Conservation (phyloP, 2,888 invertebrate genomes). For the Drosophila borborema region DNA sequence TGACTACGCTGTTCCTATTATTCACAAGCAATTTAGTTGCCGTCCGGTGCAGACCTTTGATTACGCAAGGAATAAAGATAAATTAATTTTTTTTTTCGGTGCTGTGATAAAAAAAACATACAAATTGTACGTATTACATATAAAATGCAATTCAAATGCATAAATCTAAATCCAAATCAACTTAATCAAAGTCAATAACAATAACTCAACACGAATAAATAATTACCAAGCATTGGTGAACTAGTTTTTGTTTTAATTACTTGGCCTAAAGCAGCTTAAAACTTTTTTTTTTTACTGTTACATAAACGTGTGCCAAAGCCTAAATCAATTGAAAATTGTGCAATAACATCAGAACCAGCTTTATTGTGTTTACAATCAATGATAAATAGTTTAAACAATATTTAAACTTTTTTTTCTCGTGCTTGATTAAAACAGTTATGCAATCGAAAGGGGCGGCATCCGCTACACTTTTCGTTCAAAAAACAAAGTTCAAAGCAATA, state of each 20-base stretch:
- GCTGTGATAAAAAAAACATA: slow-evolving; percentile 83
- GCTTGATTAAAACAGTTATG: slow-evolving; percentile 59
- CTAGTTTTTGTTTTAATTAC: slow-evolving; percentile 4
- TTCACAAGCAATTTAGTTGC: slow-evolving; percentile 83
- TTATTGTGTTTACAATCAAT: slow-evolving; percentile 34
- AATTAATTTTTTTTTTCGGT: slow-evolving; percentile 79
- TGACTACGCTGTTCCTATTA: slow-evolving; percentile 36
- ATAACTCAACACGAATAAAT: slow-evolving; percentile 18
- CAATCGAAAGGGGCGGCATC: slow-evolving; percentile 42
- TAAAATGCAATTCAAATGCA: slow-evolving; percentile 33
- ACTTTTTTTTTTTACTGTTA: slow-evolving; percentile 48
- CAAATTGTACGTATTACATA: slow-evolving; percentile 80
- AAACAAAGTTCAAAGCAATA: slow-evolving; percentile 25
- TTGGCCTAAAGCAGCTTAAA: slow-evolving; percentile 4
- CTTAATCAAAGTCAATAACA: slow-evolving; percentile 30
- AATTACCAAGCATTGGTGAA: slow-evolving; percentile 35
- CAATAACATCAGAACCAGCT: slow-evolving; percentile 12
- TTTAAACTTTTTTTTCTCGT: slow-evolving; percentile 36
- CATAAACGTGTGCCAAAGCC: slow-evolving; percentile 52
- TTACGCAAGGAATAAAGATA: slow-evolving; percentile 77
- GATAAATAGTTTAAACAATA: slow-evolving; percentile 28
- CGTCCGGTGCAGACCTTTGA: slow-evolving; percentile 83
- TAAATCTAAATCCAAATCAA: slow-evolving; percentile 18
- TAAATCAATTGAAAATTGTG: slow-evolving; percentile 7
- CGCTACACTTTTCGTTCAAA: slow-evolving; percentile 5